Base-by-base conservation (phyloP, 2,113 vertebrate species). In the Tonatia bakeri region DNA sequence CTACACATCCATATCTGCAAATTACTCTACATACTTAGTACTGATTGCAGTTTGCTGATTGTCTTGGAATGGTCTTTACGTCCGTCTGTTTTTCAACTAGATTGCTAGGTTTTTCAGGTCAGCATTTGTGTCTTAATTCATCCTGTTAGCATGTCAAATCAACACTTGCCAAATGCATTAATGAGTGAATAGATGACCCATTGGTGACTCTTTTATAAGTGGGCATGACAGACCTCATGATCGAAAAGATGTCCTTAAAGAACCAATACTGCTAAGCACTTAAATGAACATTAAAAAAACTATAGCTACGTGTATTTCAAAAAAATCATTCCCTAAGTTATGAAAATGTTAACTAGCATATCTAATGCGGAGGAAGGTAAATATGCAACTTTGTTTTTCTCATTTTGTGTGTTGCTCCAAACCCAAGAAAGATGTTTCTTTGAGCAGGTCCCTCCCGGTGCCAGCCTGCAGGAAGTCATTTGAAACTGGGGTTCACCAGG, bases 391-490 rank as follows among this genome's bases (percentile, higher is more conserved):
- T 38, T 80, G 76, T 64, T 76, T 43, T 70, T 87, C 22, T 52
- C 26, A 36, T 80, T 87, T 36, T 70, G 17, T 56, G 4, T 72
- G 43, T 90, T 90, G 43, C 28, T 96, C 50, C 15, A 67, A 33
- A 70, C 26, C 3, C 54, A 47, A 83, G 56, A 89, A 92, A 94
- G 43, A 10, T 92, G 70, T 81, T 90, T 91, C 65, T 94, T 56
- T 89, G 50, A 96, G 38, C 92, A 95, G 90, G 65, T 96, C 84
- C 52, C 31, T 97, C 90, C 95, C 96, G 90, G 92, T 97, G 95
- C 87, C 72, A 92, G 84, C 31, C 95, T 72, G 87, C 85, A 96
- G 90, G 95, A 92, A 90, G 65, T 94, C 90, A 77, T 92, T 95
- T 92, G 84, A 97, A 96, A 92, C 76, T 90, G 75, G 90, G 79